Evolutionary conservation across 2,797 vertebrate genomes (phyloP), one percentile per base, ranked within the genome.

Genomic region (Pseudochromis fuscus): DNA sequence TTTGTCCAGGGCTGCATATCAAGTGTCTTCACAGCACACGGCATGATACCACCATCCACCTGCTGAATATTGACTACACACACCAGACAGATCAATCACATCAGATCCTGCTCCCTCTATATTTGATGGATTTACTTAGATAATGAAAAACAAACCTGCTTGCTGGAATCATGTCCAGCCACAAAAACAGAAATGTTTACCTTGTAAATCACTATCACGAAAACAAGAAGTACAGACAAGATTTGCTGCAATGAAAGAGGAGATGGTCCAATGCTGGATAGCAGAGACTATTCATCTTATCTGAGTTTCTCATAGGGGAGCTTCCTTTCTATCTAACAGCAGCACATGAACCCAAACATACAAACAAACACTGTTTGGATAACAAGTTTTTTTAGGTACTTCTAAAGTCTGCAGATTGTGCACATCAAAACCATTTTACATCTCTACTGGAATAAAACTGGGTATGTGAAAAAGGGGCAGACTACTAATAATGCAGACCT

Each of bases 1-100:
- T 86, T 72, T 72, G 85, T 79, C 67, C 72, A 38, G 31, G 33
- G 59, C 83, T 79, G 83, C 83, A 86, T 84, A 83, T 81, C 75
- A 80, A 87, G 82, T 75, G 55, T 87, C 83, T 84, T 64, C 57
- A 38, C 57, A 62, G 74, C 70, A 38, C 79, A 30, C 69, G 0
- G 33, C 81, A 45, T 60, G 71, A 77, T 59, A 58, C 58, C 66
- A 18, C 50, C 57, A 24, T 75, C 78, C 77, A 83, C 75, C 86
- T 83, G 88, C 71, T 72, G 72, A 67, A 79, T 85, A 86, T 83
- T 28, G 86, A 77, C 74, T 30, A 4, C 5, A 7, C 37, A 19
- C 61, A 23, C 18, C 58, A 86, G 62, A 84, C 65, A 7, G 77
- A 90, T 91, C 82, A 80, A 88, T 90, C 30, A 37, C 65, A 58